Conservation (phyloP, 2,888 invertebrate species). For the Branchellion lobata region DNA sequence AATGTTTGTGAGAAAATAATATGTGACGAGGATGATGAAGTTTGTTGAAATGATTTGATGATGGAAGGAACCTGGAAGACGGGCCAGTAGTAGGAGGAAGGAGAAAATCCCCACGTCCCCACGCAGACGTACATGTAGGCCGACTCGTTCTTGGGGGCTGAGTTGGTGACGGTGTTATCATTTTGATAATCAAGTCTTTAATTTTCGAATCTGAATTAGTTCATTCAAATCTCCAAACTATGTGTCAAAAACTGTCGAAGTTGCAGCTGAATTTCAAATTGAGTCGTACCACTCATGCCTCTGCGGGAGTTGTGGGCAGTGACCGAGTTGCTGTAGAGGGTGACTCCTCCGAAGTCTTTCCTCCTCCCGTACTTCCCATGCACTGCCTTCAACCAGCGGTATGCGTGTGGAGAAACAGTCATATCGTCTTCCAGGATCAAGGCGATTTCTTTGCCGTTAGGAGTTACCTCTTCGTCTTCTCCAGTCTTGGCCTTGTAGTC, state of each 20-base stretch:
- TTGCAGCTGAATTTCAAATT: neutral
- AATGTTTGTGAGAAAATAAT: too few relatives aligned
- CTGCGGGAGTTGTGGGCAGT: conserved; percentile 2
- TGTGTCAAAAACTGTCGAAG: neutral
- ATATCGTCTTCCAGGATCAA: neutral
- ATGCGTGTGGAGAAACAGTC: neutral
- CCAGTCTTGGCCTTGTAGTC: too few relatives aligned
- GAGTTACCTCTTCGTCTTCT: neutral
- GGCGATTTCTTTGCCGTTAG: neutral
- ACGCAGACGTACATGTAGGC: neutral
- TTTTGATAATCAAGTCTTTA: neutral
- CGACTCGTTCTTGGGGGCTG: neutral
- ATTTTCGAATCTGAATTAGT: neutral
- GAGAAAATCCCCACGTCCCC: neutral
- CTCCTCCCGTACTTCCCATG: neutral
- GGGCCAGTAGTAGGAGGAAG: neutral
- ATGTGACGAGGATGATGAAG: too few relatives aligned
- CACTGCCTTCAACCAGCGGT: neutral
- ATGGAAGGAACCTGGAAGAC: too few relatives aligned
- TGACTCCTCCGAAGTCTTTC: neutral
- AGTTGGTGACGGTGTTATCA: neutral
- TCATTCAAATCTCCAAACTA: neutral
- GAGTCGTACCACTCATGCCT: neutral
- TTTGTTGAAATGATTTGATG: too few relatives aligned
- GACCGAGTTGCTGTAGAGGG: neutral